These are phyloP conservation scores for Melanostigma gelatinosum DNA, from an alignment of 2,113 vertebrate genomes.

Conservation along the genomic window DNA sequence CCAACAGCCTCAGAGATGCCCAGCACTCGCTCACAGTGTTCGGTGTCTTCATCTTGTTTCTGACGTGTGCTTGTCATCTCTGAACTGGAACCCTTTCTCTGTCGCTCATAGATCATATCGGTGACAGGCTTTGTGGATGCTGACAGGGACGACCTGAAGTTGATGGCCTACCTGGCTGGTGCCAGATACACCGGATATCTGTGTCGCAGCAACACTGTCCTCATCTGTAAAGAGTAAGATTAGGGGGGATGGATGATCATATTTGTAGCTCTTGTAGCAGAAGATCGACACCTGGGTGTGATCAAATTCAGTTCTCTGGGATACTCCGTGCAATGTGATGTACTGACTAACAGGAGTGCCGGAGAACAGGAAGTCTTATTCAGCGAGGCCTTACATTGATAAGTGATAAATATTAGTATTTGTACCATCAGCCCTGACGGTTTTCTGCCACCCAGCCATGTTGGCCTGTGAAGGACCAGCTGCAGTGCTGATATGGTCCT, in stretches of 20 bases:
- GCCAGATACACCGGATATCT: constrained; percentile 96
- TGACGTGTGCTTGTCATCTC: neutral
- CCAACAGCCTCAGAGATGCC: neutral
- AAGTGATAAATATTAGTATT: neutral
- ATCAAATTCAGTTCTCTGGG: neutral
- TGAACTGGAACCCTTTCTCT: neutral
- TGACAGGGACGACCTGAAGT: constrained; percentile 95
- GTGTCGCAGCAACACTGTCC: constrained; percentile 95
- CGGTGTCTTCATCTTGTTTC: neutral
- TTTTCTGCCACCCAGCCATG: neutral
- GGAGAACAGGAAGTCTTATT: neutral
- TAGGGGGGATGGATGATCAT: neutral
- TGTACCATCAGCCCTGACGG: neutral
- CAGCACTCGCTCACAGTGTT: neutral
- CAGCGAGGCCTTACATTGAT: neutral
- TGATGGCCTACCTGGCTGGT: constrained; percentile 95
- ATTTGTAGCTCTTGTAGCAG: neutral
- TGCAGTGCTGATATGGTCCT: neutral
- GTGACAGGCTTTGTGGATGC: constrained; percentile 96
- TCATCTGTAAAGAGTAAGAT: constrained; percentile 94
- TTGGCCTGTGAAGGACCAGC: neutral
- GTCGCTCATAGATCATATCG: constrained; percentile 88
- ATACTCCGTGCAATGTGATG: neutral
- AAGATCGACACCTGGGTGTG: neutral
- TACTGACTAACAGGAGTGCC: too few species aligned